Percentiles rank a stretch among this genome's conserved stretches.
phyloP scores from a whole-genome alignment of 2,888 invertebrate species.

The Chloroclystis v-ata region DNA sequence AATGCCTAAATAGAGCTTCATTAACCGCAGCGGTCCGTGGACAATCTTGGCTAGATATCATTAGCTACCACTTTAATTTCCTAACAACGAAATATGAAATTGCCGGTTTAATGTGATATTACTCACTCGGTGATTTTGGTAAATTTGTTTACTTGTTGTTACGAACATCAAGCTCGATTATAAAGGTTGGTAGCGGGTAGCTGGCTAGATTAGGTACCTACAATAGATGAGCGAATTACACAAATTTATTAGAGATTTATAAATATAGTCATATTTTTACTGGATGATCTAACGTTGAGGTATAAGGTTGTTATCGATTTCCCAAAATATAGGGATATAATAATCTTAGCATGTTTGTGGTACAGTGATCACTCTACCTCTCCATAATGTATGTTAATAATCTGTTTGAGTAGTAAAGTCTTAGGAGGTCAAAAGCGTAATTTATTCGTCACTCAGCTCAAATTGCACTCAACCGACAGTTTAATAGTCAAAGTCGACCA shows the following conservation, averaged over 20 bases:
- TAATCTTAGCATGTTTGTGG: too few species aligned
- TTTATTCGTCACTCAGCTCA: conserved; percentile 47
- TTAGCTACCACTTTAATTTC: conserved; percentile 67
- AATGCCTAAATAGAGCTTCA: conserved; percentile 73
- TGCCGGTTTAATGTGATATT: conserved; percentile 67
- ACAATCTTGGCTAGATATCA: conserved; percentile 74
- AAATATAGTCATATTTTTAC: too few species aligned
- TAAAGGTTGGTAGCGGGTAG: too few species aligned
- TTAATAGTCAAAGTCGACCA: conserved; percentile 58
- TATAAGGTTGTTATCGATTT: too few species aligned
- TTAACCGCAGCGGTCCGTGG: conserved; percentile 69
- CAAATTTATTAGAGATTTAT: too few species aligned
- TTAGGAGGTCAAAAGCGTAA: conserved; percentile 41
- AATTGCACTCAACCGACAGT: conserved; percentile 49
- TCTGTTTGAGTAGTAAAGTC: conserved; percentile 23
- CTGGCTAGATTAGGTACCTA: too few species aligned
- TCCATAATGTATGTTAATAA: conserved; percentile 8
- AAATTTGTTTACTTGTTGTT: conserved; percentile 40
- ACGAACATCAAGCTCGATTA: background rate
- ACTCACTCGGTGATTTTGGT: conserved; percentile 61
- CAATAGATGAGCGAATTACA: too few species aligned
- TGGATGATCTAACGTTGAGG: too few species aligned
- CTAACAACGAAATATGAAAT: conserved; percentile 63
- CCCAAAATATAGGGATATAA: conserved; percentile 12
- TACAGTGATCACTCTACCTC: conserved; percentile 5